phyloP scores from a whole-genome alignment of 2,113 vertebrate genomes.

The Guaruba guarouba region DNA sequence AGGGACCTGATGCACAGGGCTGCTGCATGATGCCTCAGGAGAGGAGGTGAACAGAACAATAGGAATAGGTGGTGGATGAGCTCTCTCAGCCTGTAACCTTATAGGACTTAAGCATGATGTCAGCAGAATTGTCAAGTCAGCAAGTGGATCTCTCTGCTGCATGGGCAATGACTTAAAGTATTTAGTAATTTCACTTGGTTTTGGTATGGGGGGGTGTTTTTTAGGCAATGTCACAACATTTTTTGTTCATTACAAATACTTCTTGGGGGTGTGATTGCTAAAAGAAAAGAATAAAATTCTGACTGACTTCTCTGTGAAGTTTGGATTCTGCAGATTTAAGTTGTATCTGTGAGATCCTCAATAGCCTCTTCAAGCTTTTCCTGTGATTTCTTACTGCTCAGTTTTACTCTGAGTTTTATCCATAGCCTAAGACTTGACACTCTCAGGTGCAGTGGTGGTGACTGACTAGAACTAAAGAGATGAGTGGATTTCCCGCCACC shows the following conservation, averaged over 20 bases:
- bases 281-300: neutral
- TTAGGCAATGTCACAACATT: fast-evolving
- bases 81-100: neutral
- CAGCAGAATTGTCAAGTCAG: neutral
- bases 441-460: neutral
- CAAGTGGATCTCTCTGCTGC: neutral
- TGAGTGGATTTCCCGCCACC: neutral
- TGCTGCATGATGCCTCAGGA: fast-evolving
- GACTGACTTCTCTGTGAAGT: neutral
- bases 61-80: neutral
- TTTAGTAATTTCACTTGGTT: neutral
- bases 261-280: neutral
- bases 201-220: neutral
- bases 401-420: neutral
- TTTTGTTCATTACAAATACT: neutral
- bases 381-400: neutral
- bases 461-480: neutral
- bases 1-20: neutral
- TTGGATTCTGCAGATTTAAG: neutral
- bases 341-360: neutral
- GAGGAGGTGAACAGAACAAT: neutral
- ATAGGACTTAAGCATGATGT: neutral
- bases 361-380: neutral
- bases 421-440: neutral
- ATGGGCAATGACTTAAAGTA: neutral